phyloP scores from a whole-genome alignment of 2,888 invertebrate genomes.

The Hirudinaria manillensis region DNA sequence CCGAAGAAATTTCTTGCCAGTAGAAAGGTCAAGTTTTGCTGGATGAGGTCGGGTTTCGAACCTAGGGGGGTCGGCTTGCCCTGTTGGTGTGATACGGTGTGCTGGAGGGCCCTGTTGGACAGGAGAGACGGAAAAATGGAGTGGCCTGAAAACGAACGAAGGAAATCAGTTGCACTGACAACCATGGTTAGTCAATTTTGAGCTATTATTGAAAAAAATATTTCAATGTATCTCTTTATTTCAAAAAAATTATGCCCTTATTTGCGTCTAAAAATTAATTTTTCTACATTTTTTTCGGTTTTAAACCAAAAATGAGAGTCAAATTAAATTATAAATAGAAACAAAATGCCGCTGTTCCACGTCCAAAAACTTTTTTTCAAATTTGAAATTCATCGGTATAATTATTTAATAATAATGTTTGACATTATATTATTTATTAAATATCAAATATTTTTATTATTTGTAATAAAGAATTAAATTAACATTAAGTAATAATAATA shows the following conservation, averaged over 20 bases:
- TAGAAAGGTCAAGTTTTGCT: not conserved
- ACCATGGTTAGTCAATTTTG: not conserved
- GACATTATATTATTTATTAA: no score
- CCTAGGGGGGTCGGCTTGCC: not conserved
- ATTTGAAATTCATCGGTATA: no score
- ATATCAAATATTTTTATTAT: no score
- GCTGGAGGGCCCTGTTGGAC: not conserved
- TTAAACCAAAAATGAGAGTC: not conserved
- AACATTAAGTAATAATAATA: no score
- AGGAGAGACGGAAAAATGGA: slow-evolving; percentile 2
- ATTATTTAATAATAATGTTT: no score
- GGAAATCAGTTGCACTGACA: not conserved
- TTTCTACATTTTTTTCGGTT: not conserved
- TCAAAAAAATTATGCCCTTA: not conserved
- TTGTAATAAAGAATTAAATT: no score
- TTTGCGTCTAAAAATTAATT: not conserved
- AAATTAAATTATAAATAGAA: no score
- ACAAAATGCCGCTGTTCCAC: no score
- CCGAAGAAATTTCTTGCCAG: not conserved
- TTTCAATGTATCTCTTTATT: not conserved
- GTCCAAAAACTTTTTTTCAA: no score
- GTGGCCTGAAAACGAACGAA: not conserved
- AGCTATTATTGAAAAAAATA: not conserved
- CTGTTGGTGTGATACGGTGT: not conserved
- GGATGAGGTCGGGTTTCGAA: not conserved